Base-by-base conservation (phyloP, 2,113 vertebrate genomes). In the Monarcha castaneiventris region DNA sequence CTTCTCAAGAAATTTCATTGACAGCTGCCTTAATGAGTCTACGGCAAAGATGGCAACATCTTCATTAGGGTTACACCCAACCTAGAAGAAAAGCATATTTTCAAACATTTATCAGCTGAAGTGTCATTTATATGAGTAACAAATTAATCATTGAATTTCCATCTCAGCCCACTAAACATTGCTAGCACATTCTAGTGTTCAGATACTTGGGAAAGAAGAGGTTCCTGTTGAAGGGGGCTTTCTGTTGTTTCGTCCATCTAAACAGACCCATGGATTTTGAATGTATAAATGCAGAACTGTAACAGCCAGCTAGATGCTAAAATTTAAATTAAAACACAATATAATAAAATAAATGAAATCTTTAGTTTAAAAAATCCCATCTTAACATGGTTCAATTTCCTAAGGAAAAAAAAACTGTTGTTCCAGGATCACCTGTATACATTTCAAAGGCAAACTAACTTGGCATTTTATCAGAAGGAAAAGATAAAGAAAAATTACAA, bases 1-100 rank as follows among this genome's bases (percentile, higher is more conserved):
- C 95, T 99, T 99, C 97, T 99, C 99, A 91, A 99, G 97, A 94
- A 99, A 99, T 95, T 99, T 99, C 99, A 99, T 99, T 76, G 99
- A 99, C 41, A 99, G 98, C 44, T 99, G 99, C 91, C 99, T 98
- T 95, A 99, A 96, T 1, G 99, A 99, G 94, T 99, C 99, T 85
- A 99, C 99, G 8, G 99, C 99, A 97, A 99, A 99, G 91, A 99
- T 99, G 92, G 99, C 99, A 5, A 99, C 99, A 51, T 99, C 99
- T 97, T 99, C 99, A n/a, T 99, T 99, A 56, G 99, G 99, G 89
- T 99, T 99, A 94, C 99, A 99, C 89, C 99, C 99, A 94, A 99
- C 99, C 99, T 99, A 48, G 15, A 95, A 94, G 41, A 68, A 51
- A 85, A 89, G 25, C 4, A 9, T 13, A 19, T 62, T 88, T 66